Percentiles rank a stretch among this genome's conserved stretches.
phyloP scores from a whole-genome alignment of 2,888 invertebrate genomes.

The Himalopsyche kuldschensis region DNA sequence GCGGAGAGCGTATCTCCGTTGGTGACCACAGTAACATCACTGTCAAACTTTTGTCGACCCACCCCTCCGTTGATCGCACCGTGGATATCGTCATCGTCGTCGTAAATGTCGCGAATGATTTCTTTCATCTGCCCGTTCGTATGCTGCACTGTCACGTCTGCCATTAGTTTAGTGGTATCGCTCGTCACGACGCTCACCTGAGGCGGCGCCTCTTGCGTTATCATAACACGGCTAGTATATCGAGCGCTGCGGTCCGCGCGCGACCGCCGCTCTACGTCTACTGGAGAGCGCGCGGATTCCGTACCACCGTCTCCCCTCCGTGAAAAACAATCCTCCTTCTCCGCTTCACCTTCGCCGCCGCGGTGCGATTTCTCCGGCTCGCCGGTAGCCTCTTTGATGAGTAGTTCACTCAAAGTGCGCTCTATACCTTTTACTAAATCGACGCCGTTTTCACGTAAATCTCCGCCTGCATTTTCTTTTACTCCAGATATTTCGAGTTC shows the following conservation, averaged over 20 bases:
- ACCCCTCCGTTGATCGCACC: conserved; percentile 38
- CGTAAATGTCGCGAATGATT: conserved; percentile 21
- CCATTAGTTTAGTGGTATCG: conserved; percentile 73
- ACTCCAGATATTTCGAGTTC: not conserved
- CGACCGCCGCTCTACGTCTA: conserved; percentile 60
- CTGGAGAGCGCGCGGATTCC: conserved; percentile 52
- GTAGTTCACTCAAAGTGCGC: conserved; percentile 59
- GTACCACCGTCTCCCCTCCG: conserved; percentile 45
- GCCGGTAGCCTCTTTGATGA: conserved; percentile 55
- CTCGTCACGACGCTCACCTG: conserved; percentile 71
- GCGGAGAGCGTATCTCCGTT: conserved; percentile 71
- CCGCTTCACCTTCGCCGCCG: conserved; percentile 49
- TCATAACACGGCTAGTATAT: conserved; percentile 88
- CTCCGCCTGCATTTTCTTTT: conserved; percentile 21
- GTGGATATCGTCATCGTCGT: conserved; percentile 44
- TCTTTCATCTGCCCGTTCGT: conserved; percentile 63
- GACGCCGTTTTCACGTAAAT: conserved; percentile 39
- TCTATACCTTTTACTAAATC: conserved; percentile 60
- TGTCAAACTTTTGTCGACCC: conserved; percentile 52
- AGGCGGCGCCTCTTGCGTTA: conserved; percentile 69
- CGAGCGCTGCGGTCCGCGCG: conserved; percentile 63
- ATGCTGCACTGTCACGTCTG: conserved; percentile 66
- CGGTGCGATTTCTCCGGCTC: conserved; percentile 48
- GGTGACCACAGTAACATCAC: conserved; percentile 70
- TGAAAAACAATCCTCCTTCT: conserved; percentile 40